Evolutionary conservation across 2,797 vertebrate genomes (phyloP).

Genomic region (Aulostomus chinensis): DNA sequence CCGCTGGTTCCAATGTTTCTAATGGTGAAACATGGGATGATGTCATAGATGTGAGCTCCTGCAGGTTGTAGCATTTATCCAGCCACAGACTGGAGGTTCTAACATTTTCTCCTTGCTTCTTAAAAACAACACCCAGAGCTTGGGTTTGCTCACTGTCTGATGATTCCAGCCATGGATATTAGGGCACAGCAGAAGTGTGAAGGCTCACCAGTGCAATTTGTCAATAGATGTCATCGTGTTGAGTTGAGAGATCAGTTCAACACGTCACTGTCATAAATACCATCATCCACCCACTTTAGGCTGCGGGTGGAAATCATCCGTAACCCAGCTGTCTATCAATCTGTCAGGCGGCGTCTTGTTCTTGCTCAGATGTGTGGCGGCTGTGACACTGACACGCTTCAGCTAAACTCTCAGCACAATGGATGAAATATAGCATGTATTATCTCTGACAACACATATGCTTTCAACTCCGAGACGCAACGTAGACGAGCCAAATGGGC

Average conservation of each 20-base stretch:
- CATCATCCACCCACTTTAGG: slow-evolving; percentile 14
- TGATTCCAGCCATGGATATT: no score
- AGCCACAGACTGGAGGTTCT: no score
- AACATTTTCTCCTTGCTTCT: no score
- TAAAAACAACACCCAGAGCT: no score
- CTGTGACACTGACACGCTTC: slow-evolving; percentile 35
- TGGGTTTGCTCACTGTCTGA: no score
- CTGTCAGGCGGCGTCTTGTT: slow-evolving; percentile 19
- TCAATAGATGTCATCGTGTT: slow-evolving; percentile 12
- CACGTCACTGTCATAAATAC: slow-evolving; percentile 19
- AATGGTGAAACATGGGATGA: no score
- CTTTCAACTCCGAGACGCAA: slow-evolving; percentile 31
- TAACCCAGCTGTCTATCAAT: slow-evolving; percentile 35
- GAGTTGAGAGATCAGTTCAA: slow-evolving; percentile 26
- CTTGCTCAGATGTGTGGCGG: slow-evolving; percentile 25
- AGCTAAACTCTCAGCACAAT: slow-evolving; percentile 10
- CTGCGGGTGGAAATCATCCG: slow-evolving; percentile 6
- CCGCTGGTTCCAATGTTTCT: no score
- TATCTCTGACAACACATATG: slow-evolving; percentile 5
- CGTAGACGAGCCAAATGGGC: slow-evolving; percentile 21
- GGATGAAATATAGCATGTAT: slow-evolving; percentile 13
- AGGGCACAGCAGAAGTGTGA: no score
- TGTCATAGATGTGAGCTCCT: no score
- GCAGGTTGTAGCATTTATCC: no score
- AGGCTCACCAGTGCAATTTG: no score